Percentiles rank a stretch among this genome's conserved stretches.
Conservation (phyloP, 2,888 invertebrate species). For the Athetis lepigone region DNA sequence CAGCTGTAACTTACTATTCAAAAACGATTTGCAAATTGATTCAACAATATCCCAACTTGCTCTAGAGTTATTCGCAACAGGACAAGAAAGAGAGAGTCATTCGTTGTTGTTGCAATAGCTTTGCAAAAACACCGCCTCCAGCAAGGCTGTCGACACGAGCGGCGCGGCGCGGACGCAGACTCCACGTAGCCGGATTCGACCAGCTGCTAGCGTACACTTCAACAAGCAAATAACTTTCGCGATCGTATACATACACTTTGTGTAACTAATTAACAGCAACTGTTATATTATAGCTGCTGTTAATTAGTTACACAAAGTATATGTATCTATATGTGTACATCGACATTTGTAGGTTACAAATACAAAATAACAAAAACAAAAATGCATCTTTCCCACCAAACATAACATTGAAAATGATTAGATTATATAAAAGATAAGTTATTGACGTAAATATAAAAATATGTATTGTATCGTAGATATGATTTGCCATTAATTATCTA, state of each 20-base stretch:
- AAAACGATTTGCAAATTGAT: conserved; percentile 28
- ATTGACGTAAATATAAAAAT: conserved; percentile 30
- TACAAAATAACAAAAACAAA: conserved; percentile 17
- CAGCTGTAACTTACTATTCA: conserved; percentile 21
- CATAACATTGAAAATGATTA: conserved; percentile 22
- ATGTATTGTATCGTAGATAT: conserved; percentile 11
- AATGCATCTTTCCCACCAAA: conserved; percentile 9
- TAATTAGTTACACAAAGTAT: no score
- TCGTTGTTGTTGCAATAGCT: conserved; percentile 83
- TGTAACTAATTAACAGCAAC: conserved; percentile 1
- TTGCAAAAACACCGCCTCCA: conserved; percentile 84
- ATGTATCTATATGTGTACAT: no score
- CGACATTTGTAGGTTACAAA: conserved; percentile 9
- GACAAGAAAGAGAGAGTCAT: conserved; percentile 78
- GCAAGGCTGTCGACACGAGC: conserved; percentile 81
- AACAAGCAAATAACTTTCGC: conserved; percentile 27
- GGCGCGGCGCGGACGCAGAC: conserved; percentile 54
- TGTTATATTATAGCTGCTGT: no score
- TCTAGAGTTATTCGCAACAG: conserved; percentile 69
- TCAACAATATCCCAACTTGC: conserved; percentile 39
- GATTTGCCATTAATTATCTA: conserved; percentile 26
- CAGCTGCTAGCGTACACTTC: conserved; percentile 53
- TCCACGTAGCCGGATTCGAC: conserved; percentile 72
- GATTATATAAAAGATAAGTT: conserved; percentile 20
- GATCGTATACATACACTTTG: conserved; percentile 14